These are phyloP conservation scores for Tichodroma muraria DNA, from an alignment of 2,113 vertebrate genomes.

Conservation along the genomic window DNA sequence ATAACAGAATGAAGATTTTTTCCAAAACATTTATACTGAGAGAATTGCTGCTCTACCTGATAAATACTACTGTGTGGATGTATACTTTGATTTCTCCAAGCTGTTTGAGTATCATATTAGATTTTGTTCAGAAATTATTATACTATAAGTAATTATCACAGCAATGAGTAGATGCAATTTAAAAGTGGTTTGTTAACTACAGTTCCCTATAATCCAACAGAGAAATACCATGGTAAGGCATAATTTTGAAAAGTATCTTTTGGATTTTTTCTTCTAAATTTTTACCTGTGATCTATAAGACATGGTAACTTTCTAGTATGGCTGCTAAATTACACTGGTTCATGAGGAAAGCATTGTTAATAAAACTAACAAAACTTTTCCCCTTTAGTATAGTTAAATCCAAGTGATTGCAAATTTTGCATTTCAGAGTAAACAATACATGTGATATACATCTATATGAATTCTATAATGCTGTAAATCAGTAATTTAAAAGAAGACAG, in stretches of 20 bases:
- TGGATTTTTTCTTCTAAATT: accelerated
- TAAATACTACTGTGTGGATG: not conserved
- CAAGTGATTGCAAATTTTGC: not conserved
- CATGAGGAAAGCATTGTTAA: not conserved
- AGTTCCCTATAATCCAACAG: not conserved
- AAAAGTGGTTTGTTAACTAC: not conserved
- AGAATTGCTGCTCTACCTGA: not conserved
- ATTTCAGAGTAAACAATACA: not conserved
- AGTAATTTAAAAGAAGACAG: not conserved
- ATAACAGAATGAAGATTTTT: not conserved
- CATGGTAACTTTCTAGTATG: not conserved
- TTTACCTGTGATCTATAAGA: not conserved
- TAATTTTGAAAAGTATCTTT: not conserved
- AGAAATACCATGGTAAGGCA: not conserved
- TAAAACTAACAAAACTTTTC: not conserved
- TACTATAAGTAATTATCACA: not conserved
- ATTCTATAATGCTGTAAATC: not conserved
- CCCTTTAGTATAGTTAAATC: not conserved
- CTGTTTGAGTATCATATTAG: not conserved
- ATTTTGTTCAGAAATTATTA: not conserved
- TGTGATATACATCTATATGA: not conserved
- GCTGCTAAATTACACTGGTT: not conserved
- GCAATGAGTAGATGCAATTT: not conserved
- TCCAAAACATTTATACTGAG: not conserved
- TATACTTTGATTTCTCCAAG: not conserved